A percentile compares a stretch with the other conserved stretches of the same genome.
phyloP scores from a whole-genome alignment of 2,797 vertebrate genomes.

The Borostomias antarcticus region DNA sequence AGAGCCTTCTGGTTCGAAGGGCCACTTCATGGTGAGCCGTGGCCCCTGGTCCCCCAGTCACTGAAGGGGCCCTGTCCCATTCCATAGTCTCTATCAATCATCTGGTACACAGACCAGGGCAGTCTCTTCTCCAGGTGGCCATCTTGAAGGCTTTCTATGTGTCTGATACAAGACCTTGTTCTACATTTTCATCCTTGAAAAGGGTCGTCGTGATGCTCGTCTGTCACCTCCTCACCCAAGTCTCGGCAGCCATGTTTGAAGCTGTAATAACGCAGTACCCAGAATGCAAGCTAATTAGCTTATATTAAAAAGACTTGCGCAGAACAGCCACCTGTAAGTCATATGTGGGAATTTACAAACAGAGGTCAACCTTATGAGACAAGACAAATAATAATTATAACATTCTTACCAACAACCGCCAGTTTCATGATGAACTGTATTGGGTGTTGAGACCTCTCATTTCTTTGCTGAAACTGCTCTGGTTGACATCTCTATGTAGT shows the following conservation, averaged over 20 bases:
- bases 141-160: neutral
- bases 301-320: too few species aligned
- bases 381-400: too few species aligned
- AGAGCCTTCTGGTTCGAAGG: neutral
- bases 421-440: too few species aligned
- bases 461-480: too few species aligned
- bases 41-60: neutral
- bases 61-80: neutral
- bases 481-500: too few species aligned
- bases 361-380: too few species aligned
- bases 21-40: neutral
- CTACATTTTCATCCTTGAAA: neutral
- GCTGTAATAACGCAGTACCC: neutral
- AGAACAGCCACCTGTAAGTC: too few species aligned
- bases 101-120: neutral
- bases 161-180: neutral
- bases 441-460: too few species aligned
- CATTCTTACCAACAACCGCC: too few species aligned
- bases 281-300: neutral
- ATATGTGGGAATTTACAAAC: too few species aligned
- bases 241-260: neutral
- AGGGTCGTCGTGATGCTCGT: neutral
- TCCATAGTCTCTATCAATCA: slow-evolving; percentile 1
- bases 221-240: neutral
- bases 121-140: slow-evolving; percentile 14